Percentiles rank a stretch among this genome's conserved stretches.
These are phyloP conservation scores for Galbula dea DNA, from an alignment of 2,113 vertebrate species.

Conservation along the genomic window DNA sequence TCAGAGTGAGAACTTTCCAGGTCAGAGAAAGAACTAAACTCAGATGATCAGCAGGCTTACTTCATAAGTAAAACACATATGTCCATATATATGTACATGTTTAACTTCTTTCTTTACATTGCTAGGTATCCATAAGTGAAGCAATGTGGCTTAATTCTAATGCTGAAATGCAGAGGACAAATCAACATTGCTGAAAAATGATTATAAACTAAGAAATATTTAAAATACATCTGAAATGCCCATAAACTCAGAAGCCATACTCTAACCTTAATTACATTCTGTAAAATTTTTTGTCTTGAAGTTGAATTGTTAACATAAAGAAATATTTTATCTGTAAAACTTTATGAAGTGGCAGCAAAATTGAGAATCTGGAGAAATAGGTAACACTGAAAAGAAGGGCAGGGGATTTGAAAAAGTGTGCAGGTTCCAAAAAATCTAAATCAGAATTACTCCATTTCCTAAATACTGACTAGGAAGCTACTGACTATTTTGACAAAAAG, in stretches of 20 bases:
- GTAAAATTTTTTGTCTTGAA: background rate
- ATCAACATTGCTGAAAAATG: background rate
- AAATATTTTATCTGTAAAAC: background rate
- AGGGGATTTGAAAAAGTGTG: background rate
- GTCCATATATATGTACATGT: background rate
- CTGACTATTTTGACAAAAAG: background rate
- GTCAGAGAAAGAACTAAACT: background rate
- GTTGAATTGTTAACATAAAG: background rate
- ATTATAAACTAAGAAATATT: accelerated
- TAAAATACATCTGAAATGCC: background rate
- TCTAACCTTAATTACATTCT: background rate
- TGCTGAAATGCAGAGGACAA: background rate
- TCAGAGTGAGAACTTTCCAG: background rate
- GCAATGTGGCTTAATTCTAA: background rate
- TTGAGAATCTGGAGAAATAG: background rate
- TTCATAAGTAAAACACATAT: background rate
- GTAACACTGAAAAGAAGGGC: background rate
- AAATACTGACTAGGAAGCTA: background rate
- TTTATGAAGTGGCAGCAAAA: background rate
- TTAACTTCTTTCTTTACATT: background rate
- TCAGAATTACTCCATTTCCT: background rate
- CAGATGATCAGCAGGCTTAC: background rate
- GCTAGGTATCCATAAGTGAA: background rate
- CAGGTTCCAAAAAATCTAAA: background rate
- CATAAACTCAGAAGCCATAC: background rate